Base-by-base conservation (phyloP, 1,140 invertebrate species). In the Neoseiulus cucumeris region DNA sequence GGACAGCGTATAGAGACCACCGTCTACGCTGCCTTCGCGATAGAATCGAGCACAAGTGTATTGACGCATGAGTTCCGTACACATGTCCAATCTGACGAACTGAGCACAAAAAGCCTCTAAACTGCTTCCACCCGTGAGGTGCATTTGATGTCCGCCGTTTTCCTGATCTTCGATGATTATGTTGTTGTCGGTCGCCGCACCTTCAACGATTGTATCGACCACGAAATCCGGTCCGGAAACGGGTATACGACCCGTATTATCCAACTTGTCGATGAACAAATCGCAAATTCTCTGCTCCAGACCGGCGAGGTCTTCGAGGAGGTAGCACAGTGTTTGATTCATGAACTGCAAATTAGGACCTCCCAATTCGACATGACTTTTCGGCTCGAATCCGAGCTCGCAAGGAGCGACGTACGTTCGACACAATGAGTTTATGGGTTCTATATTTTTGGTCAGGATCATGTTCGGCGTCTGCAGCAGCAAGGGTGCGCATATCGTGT, bases 281-380 rank as follows among this genome's bases (percentile, higher is more conserved):
- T 25, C 25, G 22, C 51, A 59, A 17, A 59, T 59, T 25, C 33
- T 59, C 14, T 59, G 51, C 22, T 59, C 51, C 4, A 59, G 33
- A 59, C 51, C 51, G 14, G 51, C 51, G 33, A 59, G 51, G 33
- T 59, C 51, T 25, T 59, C 51, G 1, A 59, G 22, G 6, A 59
- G 22, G 22, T 59, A 59, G 51, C 51, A 59, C 4, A 59, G 51
- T 33, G 51, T 59, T 20, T 59, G 51, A 33, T 59, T 59, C 51
- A 59, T 59, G 33, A 59, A 59, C 9, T 59, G 51, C 17, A 59
- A 20, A 25, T 59, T 59, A 25, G 14, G 25, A 25, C 51, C 51
- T 2, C 51, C 51, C 2, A 59, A 33, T 33, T 18, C 51, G 4
- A 59, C 51, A 20, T 59, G 51, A 9, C 33, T 59, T 9, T 59